Evolutionary conservation across 2,113 vertebrate genomes (phyloP).

Genomic region (Serinus canaria): DNA sequence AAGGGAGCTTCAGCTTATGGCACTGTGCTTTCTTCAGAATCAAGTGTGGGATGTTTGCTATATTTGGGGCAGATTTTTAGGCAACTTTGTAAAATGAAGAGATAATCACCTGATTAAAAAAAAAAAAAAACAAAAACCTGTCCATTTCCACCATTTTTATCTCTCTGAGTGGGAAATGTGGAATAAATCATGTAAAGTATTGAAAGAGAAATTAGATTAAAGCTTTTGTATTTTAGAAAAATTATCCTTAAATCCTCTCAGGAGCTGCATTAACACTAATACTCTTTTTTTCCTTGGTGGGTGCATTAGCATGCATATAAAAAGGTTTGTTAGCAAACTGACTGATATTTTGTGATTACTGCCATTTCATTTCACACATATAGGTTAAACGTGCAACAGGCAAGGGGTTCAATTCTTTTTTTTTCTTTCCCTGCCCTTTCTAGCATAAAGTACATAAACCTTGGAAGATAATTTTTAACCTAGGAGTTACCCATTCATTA

Average conservation of each 20-base stretch:
- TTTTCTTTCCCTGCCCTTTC: not conserved
- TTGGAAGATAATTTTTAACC: constrained; percentile 77
- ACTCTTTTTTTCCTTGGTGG: not conserved
- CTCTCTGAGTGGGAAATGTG: not conserved
- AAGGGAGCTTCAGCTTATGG: not conserved
- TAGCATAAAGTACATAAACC: constrained; percentile 47
- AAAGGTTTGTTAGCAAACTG: not conserved
- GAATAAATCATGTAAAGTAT: not conserved
- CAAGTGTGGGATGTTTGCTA: not conserved
- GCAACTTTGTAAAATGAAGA: not conserved
- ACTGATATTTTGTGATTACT: not conserved
- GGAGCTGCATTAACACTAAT: not conserved
- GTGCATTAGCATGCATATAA: not conserved
- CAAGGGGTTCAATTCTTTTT: not conserved
- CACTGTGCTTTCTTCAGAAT: not conserved
- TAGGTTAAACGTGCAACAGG: not conserved
- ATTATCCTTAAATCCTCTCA: not conserved
- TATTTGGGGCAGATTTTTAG: not conserved
- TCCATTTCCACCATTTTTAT: not conserved
- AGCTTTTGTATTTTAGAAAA: not conserved
- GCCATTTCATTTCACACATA: not conserved
- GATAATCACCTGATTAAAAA: not conserved
- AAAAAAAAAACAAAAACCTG: not conserved
- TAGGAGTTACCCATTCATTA: constrained; percentile 69
- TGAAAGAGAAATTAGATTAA: not conserved